Conservation (phyloP, 2,113 vertebrate species). For the Garra rufa region DNA sequence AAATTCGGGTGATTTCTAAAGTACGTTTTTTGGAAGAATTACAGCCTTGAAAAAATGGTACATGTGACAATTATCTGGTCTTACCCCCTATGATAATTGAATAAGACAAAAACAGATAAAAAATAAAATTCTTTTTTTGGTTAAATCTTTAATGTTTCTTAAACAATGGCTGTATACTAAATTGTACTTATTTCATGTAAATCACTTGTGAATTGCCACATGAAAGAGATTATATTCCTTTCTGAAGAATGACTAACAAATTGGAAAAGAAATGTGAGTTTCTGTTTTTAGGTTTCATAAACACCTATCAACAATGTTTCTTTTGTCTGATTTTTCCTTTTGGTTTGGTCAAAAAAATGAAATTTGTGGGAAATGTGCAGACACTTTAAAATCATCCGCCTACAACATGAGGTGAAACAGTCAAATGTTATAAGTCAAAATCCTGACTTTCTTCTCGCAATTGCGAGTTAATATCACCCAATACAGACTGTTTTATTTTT, state of each 20-base stretch:
- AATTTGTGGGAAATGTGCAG: neutral
- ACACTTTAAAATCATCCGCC: neutral
- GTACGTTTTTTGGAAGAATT: neutral
- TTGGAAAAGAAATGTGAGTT: neutral
- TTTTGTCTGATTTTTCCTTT: neutral
- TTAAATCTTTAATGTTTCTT: neutral
- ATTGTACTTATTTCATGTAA: neutral
- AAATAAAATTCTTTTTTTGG: neutral
- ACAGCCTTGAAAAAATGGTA: neutral
- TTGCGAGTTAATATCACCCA: too few species aligned
- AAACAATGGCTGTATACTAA: neutral
- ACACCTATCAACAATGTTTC: neutral
- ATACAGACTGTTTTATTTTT: too few species aligned
- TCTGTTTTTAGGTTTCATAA: neutral
- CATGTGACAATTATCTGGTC: neutral
- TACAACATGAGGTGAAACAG: constrained; percentile 11
- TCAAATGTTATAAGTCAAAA: too few species aligned
- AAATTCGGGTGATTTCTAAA: neutral
- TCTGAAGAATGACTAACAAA: constrained; percentile 7
- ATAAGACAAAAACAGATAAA: neutral
- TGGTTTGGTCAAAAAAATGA: neutral
- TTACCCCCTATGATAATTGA: neutral
- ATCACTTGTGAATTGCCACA: neutral
- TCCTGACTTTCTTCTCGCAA: too few species aligned
- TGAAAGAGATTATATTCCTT: constrained; percentile 4